Base-by-base conservation (phyloP, 2,113 vertebrate species). In the Amazona vittata region DNA sequence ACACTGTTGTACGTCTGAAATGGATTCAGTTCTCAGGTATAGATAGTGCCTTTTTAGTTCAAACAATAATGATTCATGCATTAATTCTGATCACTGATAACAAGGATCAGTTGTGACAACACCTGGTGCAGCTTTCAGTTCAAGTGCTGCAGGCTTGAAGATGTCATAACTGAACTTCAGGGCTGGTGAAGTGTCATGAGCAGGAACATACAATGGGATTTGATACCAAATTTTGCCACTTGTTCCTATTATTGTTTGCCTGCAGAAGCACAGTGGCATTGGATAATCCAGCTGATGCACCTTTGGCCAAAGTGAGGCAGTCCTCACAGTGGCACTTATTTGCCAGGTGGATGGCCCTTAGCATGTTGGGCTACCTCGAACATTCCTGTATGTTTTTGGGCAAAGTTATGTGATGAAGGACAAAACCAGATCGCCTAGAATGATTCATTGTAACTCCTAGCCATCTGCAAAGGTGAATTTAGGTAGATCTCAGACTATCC, bases 61-160 rank as follows among this genome's bases (percentile, higher is more conserved):
- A 91, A 81, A 68, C 22, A 11, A 1, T 21, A 39, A n/a, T 33
- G 59, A 29, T 19, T 92, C 20, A 3, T 28, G 50, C 35, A 39
- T 82, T 86, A 50, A 63, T 88, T 88, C 59, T 59, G 44, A 80
- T 79, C 78, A 29, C 71, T 80, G 67, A n/a, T 79, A 79, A 9
- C 37, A 57, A 29, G 21, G 28, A 93, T 93, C n/a, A 73, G 52
- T 31, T 49, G 19, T 89, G 94, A 83, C 82, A 73, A n/a, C 20
- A 37, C 67, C 57, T 62, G 57, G 20, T 65, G 59, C 43, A 94
- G 31, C 84, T 93, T 94, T 76, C 76, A 74, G 11, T 74, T 80
- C 46, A 22, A 52, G 37, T 5, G 43, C 55, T 84, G 47, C 21
- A 73, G 60, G 68, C 76, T 65, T 85, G 44, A 69, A 93, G 46